Conservation (phyloP, 1,140 invertebrate species). For the Drosophila sturtevanti region DNA sequence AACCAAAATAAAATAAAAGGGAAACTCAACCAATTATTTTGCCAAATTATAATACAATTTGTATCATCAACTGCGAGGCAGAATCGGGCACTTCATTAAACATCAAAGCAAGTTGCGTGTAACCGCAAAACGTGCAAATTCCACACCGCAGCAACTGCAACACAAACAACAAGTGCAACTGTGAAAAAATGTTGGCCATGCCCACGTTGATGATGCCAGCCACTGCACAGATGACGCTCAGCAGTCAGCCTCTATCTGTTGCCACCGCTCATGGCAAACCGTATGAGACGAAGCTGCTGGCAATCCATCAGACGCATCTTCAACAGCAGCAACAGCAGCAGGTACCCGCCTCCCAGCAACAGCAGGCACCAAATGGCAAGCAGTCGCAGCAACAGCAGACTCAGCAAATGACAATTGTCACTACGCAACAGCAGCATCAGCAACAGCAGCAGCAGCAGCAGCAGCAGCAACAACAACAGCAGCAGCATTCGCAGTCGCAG, state of each 20-base stretch:
- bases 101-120: slow-evolving; percentile 73
- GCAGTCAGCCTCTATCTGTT: slow-evolving; percentile 75
- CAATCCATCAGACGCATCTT: slow-evolving; percentile 80
- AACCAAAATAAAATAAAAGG: slow-evolving; percentile 44
- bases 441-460: slow-evolving; percentile 68
- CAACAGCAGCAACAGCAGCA: slow-evolving; percentile 72
- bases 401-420: slow-evolving; percentile 74
- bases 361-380: slow-evolving; percentile 68
- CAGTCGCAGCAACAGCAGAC: slow-evolving; percentile 59
- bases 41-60: slow-evolving; percentile 74
- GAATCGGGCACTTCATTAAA: slow-evolving; percentile 65
- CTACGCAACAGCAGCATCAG: slow-evolving; percentile 67
- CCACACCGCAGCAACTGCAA: slow-evolving; percentile 43
- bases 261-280: slow-evolving; percentile 72
- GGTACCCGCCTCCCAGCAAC: slow-evolving; percentile 43
- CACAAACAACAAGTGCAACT: slow-evolving; percentile 47
- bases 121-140: slow-evolving; percentile 69
- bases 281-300: slow-evolving; percentile 80
- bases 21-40: slow-evolving; percentile 55
- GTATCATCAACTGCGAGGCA: slow-evolving; percentile 66
- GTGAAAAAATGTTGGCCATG: slow-evolving; percentile 77
- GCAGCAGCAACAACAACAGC: slow-evolving; percentile 69
- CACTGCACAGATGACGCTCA: slow-evolving; percentile 82
- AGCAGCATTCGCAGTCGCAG: slow-evolving; percentile 67
- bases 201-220: slow-evolving; percentile 82